phyloP scores from a whole-genome alignment of 2,888 invertebrate genomes.

The Lochmaea capreae region DNA sequence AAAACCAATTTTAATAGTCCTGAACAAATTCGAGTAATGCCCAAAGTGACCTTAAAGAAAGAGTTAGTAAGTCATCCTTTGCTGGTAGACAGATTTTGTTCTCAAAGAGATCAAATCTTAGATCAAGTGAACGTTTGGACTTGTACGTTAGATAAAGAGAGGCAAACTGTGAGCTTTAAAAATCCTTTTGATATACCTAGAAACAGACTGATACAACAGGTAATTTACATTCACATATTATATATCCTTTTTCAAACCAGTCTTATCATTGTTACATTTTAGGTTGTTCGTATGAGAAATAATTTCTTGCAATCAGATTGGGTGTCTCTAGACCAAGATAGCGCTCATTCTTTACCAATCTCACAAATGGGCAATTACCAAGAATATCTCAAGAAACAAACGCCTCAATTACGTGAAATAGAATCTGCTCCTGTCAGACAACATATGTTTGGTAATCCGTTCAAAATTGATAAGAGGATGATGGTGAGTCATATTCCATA shows the following conservation, averaged over 20 bases:
- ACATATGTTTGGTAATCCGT: conserved; percentile 99
- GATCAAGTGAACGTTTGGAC: conserved; percentile 85
- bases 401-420: conserved; percentile 91
- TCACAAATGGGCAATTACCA: conserved; percentile 99
- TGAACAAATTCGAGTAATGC: conserved; percentile 66
- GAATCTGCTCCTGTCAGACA: conserved; percentile 95
- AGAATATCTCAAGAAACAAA: conserved; percentile 95
- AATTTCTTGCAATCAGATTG: conserved; percentile 89
- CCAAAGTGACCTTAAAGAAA: conserved; percentile 75
- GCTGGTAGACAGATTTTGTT: conserved; percentile 84
- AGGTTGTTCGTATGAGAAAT: conserved; percentile 91
- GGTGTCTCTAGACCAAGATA: conserved; percentile 87
- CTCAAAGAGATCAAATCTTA: conserved; percentile 85
- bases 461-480: conserved; percentile 95
- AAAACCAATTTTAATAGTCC: conserved; percentile 55
- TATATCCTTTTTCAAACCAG: not conserved
- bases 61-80: conserved; percentile 86
- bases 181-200: conserved; percentile 97
- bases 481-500: conserved; percentile 54
- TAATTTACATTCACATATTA: conserved; percentile 49
- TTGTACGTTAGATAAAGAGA: conserved; percentile 69
- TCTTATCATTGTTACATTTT: conserved; percentile 19
- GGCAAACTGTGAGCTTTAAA: conserved; percentile 78
- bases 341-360: conserved; percentile 94
- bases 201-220: conserved; percentile 88